These are phyloP conservation scores for Platycercus adscitus DNA, from an alignment of 2,113 vertebrate genomes.

Conservation along the genomic window DNA sequence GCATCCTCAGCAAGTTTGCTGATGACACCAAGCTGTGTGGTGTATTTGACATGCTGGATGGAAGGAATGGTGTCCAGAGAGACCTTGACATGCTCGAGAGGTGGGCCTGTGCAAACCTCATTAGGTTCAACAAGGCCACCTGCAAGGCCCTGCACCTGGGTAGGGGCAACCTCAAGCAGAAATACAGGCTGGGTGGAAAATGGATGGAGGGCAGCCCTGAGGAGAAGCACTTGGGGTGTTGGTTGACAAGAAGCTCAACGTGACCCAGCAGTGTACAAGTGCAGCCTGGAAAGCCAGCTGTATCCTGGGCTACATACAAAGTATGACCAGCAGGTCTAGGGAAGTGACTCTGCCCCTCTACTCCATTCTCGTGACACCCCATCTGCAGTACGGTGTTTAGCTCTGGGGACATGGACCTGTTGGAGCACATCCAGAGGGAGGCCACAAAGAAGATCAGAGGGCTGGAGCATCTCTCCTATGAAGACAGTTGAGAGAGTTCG, in stretches of 20 bases:
- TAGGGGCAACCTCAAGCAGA: neutral
- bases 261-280: neutral
- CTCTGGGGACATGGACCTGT: neutral
- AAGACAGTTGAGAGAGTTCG: neutral
- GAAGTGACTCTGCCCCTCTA: neutral
- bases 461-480: neutral
- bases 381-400: neutral
- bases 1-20: neutral
- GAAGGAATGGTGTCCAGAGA: neutral
- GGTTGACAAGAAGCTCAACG: neutral
- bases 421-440: neutral
- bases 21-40: neutral
- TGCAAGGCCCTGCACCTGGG: neutral
- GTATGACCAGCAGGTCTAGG: neutral
- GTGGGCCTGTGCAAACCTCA: neutral
- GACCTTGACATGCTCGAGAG: neutral
- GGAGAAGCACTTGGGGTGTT: neutral
- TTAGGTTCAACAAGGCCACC: neutral
- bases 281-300: neutral
- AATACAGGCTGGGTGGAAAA: neutral
- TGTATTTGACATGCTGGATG: rapidly evolving
- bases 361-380: neutral
- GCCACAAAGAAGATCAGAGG: neutral
- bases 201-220: neutral
- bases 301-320: neutral